phyloP scores from a whole-genome alignment of 2,888 invertebrate genomes.

The Julus scandinavius region DNA sequence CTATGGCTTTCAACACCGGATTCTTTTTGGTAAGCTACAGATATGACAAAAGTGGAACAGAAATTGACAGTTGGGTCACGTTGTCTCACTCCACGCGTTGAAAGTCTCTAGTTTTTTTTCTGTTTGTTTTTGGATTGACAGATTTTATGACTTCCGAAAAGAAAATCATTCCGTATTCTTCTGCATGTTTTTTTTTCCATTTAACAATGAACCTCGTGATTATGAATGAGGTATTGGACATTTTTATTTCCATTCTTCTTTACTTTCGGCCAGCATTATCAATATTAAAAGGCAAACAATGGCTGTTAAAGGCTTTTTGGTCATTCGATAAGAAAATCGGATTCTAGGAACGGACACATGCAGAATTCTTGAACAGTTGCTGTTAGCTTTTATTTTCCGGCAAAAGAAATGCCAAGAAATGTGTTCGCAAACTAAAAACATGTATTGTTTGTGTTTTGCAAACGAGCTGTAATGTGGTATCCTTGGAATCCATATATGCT shows the following conservation, averaged over 20 bases:
- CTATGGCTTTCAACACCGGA: background rate
- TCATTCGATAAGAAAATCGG: background rate
- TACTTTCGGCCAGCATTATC: background rate
- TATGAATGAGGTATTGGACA: background rate
- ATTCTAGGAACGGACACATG: background rate
- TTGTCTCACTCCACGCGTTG: background rate
- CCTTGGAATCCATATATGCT: too few species aligned
- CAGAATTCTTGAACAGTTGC: background rate
- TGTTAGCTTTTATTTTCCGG: background rate
- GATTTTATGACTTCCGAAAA: background rate
- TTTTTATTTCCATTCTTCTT: background rate
- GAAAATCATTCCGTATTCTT: background rate
- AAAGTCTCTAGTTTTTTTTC: background rate
- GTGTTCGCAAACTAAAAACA: background rate
- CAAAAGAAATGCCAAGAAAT: background rate
- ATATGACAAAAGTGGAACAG: slow-evolving; percentile 28
- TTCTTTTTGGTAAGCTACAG: background rate
- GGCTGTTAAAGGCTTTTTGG: background rate
- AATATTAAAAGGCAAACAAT: slow-evolving; percentile 19
- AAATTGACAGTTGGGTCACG: slow-evolving; percentile 29
- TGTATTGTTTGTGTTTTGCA: background rate
- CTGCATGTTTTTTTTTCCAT: background rate
- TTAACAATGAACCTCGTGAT: slow-evolving; percentile 4
- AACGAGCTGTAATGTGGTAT: background rate
- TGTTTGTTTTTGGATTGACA: slow-evolving; percentile 20